A percentile compares a stretch with the other conserved stretches of the same genome.
Evolutionary conservation across 2,113 vertebrate genomes (phyloP).

Genomic region (Dipodomys ordii): DNA sequence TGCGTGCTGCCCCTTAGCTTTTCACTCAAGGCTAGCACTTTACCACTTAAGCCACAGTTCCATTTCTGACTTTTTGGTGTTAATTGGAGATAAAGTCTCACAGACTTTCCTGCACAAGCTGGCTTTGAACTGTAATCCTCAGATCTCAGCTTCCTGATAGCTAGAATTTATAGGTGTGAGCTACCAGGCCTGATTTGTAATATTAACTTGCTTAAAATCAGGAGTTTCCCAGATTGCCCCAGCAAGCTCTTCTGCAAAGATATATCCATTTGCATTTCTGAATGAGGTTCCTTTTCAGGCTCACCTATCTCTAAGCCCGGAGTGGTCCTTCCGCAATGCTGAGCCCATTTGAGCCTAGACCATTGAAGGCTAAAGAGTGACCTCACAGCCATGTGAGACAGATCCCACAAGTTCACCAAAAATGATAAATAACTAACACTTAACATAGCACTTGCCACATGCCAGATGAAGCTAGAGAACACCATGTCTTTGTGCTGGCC

Average conservation of each 20-base stretch:
- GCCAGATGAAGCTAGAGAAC: neutral
- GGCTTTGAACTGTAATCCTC: too few relatives aligned
- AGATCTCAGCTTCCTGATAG: too few relatives aligned
- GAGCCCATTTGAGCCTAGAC: constrained; percentile 13
- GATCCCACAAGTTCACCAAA: constrained; percentile 31
- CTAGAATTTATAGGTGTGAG: too few relatives aligned
- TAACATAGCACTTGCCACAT: neutral
- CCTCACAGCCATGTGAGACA: constrained; percentile 26
- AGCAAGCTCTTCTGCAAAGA: constrained; percentile 3
- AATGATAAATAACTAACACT: constrained; percentile 43
- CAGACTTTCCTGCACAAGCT: too few relatives aligned
- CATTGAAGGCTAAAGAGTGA: neutral
- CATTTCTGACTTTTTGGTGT: too few relatives aligned
- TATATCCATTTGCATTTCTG: neutral
- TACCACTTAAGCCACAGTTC: too few relatives aligned
- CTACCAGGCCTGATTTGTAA: too few relatives aligned
- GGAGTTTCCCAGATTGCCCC: constrained; percentile 22
- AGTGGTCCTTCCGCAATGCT: neutral
- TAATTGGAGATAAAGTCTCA: too few relatives aligned
- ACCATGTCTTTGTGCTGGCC: neutral
- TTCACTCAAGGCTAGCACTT: too few relatives aligned
- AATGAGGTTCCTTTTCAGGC: neutral
- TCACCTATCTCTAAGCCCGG: constrained; percentile 1
- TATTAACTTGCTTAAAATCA: constrained; percentile 19
- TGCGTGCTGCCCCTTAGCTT: too few relatives aligned